phyloP scores from a whole-genome alignment of 2,888 invertebrate species.

The Hirudinaria manillensis region DNA sequence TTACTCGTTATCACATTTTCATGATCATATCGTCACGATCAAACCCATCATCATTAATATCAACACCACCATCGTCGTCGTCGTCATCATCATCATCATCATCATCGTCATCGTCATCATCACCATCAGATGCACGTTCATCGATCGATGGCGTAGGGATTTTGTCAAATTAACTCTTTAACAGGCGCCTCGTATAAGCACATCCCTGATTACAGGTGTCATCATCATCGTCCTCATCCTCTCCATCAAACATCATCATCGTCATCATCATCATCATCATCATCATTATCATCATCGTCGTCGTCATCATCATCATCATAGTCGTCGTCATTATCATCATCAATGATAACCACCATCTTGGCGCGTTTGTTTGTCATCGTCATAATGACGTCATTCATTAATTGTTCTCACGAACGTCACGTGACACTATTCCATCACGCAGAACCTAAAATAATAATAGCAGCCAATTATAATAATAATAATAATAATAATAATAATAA shows the following conservation, averaged over 20 bases:
- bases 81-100: slow-evolving; percentile 17
- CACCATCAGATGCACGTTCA: not conserved
- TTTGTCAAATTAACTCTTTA: too few relatives aligned
- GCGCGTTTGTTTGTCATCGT: too few relatives aligned
- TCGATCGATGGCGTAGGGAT: too few relatives aligned
- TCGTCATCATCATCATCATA: slow-evolving; percentile 18
- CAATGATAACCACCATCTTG: too few relatives aligned
- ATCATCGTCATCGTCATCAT: slow-evolving; percentile 25
- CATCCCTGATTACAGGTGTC: not conserved
- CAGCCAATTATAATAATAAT: slow-evolving; percentile 14
- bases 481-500: slow-evolving; percentile 16
- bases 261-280: slow-evolving; percentile 12
- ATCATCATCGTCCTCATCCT: slow-evolving; percentile 16
- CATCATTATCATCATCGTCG: slow-evolving; percentile 14
- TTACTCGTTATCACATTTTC: not conserved
- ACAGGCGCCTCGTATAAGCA: too few relatives aligned
- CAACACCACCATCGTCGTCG: not conserved
- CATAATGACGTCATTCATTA: too few relatives aligned
- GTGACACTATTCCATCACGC: too few relatives aligned
- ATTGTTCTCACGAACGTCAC: too few relatives aligned
- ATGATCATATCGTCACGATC: not conserved
- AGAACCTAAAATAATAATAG: not conserved
- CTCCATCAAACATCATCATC: slow-evolving; percentile 13
- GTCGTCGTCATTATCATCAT: not conserved
- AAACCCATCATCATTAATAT: slow-evolving; percentile 7